A percentile compares a stretch with the other conserved stretches of the same genome.
Conservation (phyloP, 2,113 vertebrate genomes). For the Phalacrocorax brasilianus region DNA sequence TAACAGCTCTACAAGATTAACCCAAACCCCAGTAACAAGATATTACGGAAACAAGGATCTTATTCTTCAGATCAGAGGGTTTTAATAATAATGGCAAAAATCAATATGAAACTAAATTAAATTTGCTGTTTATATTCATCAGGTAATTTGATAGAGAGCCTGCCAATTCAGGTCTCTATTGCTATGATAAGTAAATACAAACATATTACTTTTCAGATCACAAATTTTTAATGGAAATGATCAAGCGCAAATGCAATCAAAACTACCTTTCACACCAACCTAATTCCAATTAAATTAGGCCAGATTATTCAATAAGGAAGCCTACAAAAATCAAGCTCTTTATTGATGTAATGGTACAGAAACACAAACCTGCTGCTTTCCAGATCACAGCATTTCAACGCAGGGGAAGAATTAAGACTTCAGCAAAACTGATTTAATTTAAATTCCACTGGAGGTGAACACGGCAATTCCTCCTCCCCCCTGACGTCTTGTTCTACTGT, state of each 20-base stretch:
- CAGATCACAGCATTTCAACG: background rate
- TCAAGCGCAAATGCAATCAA: slow-evolving; percentile 20
- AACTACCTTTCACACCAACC: background rate
- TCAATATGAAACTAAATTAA: slow-evolving; percentile 48
- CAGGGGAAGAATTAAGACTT: background rate
- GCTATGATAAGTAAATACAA: slow-evolving; percentile 37
- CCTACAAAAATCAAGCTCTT: background rate
- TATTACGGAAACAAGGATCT: slow-evolving; percentile 7
- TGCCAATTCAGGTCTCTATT: background rate
- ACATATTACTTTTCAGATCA: slow-evolving; percentile 6
- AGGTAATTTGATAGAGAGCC: background rate
- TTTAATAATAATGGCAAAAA: slow-evolving; percentile 52
- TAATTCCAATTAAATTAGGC: slow-evolving; percentile 20
- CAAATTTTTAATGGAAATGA: slow-evolving; percentile 26
- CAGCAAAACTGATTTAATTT: background rate
- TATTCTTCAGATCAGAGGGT: background rate
- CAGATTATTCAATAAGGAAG: slow-evolving; percentile 11
- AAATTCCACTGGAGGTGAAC: background rate
- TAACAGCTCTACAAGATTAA: background rate
- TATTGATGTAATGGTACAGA: background rate
- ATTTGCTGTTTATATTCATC: slow-evolving; percentile 28
- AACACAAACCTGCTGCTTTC: slow-evolving; percentile 14
- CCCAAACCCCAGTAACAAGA: background rate
- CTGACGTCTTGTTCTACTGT: too few species aligned
- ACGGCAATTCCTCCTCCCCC: background rate